Evolutionary conservation across 1,140 invertebrate genomes (phyloP), one percentile per base, ranked within the genome.

Genomic region (Scaptomyza montana): DNA sequence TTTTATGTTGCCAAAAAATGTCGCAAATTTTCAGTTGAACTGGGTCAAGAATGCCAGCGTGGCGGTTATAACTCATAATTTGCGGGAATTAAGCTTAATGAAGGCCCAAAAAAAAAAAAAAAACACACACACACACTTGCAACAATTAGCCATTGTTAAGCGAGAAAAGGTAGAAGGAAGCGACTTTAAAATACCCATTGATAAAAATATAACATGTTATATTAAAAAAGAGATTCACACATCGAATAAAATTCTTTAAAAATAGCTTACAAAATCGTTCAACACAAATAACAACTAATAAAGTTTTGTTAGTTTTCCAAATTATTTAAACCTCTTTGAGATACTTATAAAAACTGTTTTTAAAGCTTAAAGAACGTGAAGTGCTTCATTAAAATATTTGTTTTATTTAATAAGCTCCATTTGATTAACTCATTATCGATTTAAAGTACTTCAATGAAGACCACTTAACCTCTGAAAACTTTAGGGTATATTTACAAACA

Each of bases 11-110:
- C 69, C 82, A 81, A 85, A 86, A 86, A 86, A 62, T 49, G 16
- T 77, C 61, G 76, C 72, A 71, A 77, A 89, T 78, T 84, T 74
- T 59, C 55, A 70, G 54, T 80, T 51, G 76, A 87, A 86, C 64
- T 86, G 82, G 82, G 84, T 86, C 82, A 86, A 86, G 84, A 86
- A 86, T 89, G 82, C 53, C 55, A 78, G 63, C 50, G 28, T 62
- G 61, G 67, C 75, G 60, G 69, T 79, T 78, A 82, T 86, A 73
- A 79, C 68, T 78, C 82, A 89, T 86, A 89, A 86, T 86, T 86
- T 66, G 82, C 75, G 81, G 78, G 78, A 86, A 86, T 86, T 87
- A 82, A 82, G 68, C 79, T 80, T 86, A 89, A 86, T 86, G 82
- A 87, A 80, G 78, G 63, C 46, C 39, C 39, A n/a, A 43, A 4